Percentiles rank a stretch among this genome's conserved stretches.
phyloP scores from a whole-genome alignment of 2,888 invertebrate species.

The Dynastes grantii region DNA sequence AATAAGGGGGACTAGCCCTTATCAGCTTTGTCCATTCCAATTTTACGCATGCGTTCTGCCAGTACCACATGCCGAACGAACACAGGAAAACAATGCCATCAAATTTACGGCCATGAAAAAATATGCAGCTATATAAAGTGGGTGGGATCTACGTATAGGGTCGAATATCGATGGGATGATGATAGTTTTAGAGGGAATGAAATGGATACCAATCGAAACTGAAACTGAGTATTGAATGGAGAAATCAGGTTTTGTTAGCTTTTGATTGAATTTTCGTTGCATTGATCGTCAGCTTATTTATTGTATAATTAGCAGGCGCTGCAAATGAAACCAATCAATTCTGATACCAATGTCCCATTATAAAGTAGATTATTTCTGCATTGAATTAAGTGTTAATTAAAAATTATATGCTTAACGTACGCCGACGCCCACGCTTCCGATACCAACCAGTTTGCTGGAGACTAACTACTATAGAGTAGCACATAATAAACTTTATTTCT shows the following conservation, averaged over 20 bases:
- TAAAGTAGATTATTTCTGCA: no score
- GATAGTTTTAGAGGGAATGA: slow-evolving; percentile 42
- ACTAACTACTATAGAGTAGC: no score
- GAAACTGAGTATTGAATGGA: slow-evolving; percentile 23
- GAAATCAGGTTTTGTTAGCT: neutral
- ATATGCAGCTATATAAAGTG: slow-evolving; percentile 22
- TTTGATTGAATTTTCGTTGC: slow-evolving; percentile 25
- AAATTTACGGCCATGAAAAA: slow-evolving; percentile 57
- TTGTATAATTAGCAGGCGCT: neutral
- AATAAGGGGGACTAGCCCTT: slow-evolving; percentile 11
- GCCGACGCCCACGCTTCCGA: no score
- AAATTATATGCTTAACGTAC: no score
- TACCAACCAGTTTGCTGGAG: no score
- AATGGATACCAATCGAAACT: slow-evolving; percentile 39
- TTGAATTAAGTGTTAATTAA: no score
- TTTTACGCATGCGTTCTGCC: slow-evolving; percentile 55
- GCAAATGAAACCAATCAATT: neutral
- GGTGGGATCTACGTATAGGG: slow-evolving; percentile 6
- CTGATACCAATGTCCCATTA: no score
- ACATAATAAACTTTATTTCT: no score
- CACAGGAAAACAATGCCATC: slow-evolving; percentile 56
- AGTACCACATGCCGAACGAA: slow-evolving; percentile 53
- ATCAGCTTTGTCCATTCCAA: slow-evolving; percentile 49
- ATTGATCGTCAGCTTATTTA: slow-evolving; percentile 5
- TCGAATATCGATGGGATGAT: slow-evolving; percentile 44